Conservation (phyloP, 2,797 vertebrate species). For the Eulemur albifrons region DNA sequence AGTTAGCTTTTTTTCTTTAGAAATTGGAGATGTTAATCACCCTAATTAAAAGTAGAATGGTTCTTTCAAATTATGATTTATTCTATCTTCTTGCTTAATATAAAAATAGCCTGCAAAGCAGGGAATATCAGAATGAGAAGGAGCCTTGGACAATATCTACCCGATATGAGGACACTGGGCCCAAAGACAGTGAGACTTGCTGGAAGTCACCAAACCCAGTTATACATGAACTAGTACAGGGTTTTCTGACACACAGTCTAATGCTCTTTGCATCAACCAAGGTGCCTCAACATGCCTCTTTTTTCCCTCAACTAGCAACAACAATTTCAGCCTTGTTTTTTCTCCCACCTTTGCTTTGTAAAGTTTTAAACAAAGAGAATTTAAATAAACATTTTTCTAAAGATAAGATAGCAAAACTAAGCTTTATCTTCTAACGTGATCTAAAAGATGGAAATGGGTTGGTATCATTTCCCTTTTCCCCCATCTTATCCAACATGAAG, state of each 20-base stretch:
- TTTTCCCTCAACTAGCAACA: neutral
- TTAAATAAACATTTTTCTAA: slow-evolving; percentile 13
- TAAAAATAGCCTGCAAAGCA: neutral
- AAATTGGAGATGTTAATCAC: slow-evolving; percentile 13
- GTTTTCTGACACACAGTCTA: neutral
- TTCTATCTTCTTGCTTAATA: slow-evolving; percentile 22
- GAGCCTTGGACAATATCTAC: neutral
- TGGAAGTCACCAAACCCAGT: neutral
- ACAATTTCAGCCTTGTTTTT: neutral
- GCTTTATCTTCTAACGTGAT: neutral
- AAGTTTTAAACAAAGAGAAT: neutral
- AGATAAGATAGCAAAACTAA: neutral
- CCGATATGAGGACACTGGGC: neutral
- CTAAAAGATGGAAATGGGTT: neutral
- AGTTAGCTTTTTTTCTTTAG: slow-evolving; percentile 20
- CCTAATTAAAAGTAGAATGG: slow-evolving; percentile 14
- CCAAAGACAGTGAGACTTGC: neutral
- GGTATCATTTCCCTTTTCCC: neutral
- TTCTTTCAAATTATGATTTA: neutral
- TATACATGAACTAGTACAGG: neutral
- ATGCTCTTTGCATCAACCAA: neutral
- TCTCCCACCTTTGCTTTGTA: neutral
- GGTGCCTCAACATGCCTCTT: neutral
- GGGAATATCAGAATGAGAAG: neutral
- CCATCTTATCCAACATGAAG: neutral